A percentile compares a stretch with the other conserved stretches of the same genome.
Evolutionary conservation across 2,888 invertebrate genomes (phyloP).

Genomic region (Rhimphoctona megacephalus): DNA sequence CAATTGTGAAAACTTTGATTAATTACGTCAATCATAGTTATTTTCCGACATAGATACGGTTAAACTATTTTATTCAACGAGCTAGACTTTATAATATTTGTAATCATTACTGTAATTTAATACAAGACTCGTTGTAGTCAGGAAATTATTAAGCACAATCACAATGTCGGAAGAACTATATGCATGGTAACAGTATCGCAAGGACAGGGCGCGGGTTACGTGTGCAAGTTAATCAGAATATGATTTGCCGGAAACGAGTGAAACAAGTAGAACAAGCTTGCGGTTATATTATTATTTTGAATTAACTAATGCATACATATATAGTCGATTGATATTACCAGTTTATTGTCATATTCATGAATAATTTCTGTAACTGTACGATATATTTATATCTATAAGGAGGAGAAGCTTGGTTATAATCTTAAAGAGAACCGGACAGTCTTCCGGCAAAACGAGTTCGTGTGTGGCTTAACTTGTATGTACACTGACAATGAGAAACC

Average conservation of each 20-base stretch:
- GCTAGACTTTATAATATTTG: slow-evolving; percentile 4
- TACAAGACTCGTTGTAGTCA: slow-evolving; percentile 5
- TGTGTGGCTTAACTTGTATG: slow-evolving; percentile 45
- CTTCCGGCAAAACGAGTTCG: slow-evolving; percentile 70
- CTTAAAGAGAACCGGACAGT: slow-evolving; percentile 57
- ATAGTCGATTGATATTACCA: slow-evolving; percentile 44
- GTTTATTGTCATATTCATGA: slow-evolving; percentile 36
- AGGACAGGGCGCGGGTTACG: slow-evolving; percentile 11
- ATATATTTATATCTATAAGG: neutral
- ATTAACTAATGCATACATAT: slow-evolving; percentile 12
- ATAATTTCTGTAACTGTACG: slow-evolving; percentile 19
- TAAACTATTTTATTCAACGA: neutral
- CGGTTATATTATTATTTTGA: slow-evolving; percentile 39
- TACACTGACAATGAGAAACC: slow-evolving; percentile 56
- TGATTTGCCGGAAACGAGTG: slow-evolving; percentile 61
- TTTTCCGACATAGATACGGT: slow-evolving; percentile 16
- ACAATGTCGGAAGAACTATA: slow-evolving; percentile 24
- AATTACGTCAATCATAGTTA: neutral
- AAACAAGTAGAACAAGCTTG: slow-evolving; percentile 48
- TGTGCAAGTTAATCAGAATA: slow-evolving; percentile 39
- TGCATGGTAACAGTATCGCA: slow-evolving; percentile 25
- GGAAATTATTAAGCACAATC: slow-evolving; percentile 33
- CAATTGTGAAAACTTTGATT: neutral
- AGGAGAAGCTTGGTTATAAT: slow-evolving; percentile 5
- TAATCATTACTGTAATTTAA: slow-evolving; percentile 27